These are phyloP conservation scores for Drosophila fuyamai DNA, from an alignment of 1,140 invertebrate species.

Conservation along the genomic window DNA sequence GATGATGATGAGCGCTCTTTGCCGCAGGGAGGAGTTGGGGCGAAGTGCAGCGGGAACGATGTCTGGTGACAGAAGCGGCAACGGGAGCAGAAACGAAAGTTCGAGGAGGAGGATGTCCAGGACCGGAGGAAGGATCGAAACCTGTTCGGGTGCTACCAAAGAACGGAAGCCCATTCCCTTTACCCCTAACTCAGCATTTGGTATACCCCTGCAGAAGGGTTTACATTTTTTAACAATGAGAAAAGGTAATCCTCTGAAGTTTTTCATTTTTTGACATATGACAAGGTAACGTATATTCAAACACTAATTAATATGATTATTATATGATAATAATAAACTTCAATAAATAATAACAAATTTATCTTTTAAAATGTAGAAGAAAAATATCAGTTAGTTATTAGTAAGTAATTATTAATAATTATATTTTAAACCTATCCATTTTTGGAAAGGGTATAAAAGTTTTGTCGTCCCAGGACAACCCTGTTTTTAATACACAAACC, in stretches of 20 bases:
- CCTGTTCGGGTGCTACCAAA: constrained; percentile 17
- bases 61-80: constrained; percentile 54
- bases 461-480: not conserved
- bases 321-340: too few relatives aligned
- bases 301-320: too few relatives aligned
- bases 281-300: too few relatives aligned
- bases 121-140: constrained; percentile 1
- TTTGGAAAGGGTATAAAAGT: not conserved
- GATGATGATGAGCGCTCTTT: constrained; percentile 51
- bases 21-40: constrained; percentile 15
- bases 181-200: not conserved
- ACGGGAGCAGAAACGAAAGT: constrained; percentile 19
- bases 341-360: too few relatives aligned
- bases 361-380: too few relatives aligned
- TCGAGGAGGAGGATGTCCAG: constrained; percentile 7
- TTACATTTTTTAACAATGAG: not conserved
- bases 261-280: too few relatives aligned
- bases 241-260: not conserved
- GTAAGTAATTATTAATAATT: too few relatives aligned
- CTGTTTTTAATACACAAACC: not conserved
- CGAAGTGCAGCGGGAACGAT: constrained; percentile 34
- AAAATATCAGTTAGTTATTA: too few relatives aligned
- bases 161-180: constrained; percentile 7
- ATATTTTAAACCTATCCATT: not conserved
- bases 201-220: not conserved